A percentile compares a stretch with the other conserved stretches of the same genome.
Conservation (phyloP, 2,888 invertebrate genomes). For the Caenorhabditis sulstoni region DNA sequence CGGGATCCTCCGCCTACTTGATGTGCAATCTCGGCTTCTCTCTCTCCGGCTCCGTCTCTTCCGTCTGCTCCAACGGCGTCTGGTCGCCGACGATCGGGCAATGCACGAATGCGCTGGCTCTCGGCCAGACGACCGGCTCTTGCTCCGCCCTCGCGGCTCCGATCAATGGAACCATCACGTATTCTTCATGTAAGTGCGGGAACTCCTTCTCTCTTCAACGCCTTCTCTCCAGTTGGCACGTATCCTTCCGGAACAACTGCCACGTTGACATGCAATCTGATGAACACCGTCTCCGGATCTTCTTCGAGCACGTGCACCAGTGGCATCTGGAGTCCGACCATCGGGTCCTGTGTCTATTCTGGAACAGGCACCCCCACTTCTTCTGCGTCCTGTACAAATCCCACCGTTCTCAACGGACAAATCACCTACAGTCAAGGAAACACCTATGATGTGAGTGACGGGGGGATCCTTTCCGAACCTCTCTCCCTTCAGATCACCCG, state of each 20-base stretch:
- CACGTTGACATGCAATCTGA: conserved; percentile 64
- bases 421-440: conserved; percentile 33
- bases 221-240: conserved; percentile 24
- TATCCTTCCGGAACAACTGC: conserved; percentile 65
- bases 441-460: conserved; percentile 13
- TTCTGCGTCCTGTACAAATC: background rate
- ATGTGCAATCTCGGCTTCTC: conserved; percentile 66
- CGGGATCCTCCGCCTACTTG: conserved; percentile 70
- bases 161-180: conserved; percentile 43
- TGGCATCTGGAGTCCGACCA: conserved; percentile 55
- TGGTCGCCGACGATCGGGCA: conserved; percentile 68
- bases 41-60: conserved; percentile 59
- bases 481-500: conserved; percentile 19
- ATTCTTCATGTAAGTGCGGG: conserved; percentile 15
- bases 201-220: too few species aligned
- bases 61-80: conserved; percentile 62
- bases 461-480: too few species aligned
- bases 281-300: conserved; percentile 50
- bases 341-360: conserved; percentile 21
- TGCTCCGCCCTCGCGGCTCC: conserved; percentile 28
- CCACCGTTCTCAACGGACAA: conserved; percentile 17
- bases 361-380: background rate
- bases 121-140: conserved; percentile 29
- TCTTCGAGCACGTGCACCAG: conserved; percentile 48
- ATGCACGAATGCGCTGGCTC: conserved; percentile 24